Percentiles rank a stretch among this genome's conserved stretches.
phyloP scores from a whole-genome alignment of 2,888 invertebrate genomes.

The Dicranocentrus wangi region DNA sequence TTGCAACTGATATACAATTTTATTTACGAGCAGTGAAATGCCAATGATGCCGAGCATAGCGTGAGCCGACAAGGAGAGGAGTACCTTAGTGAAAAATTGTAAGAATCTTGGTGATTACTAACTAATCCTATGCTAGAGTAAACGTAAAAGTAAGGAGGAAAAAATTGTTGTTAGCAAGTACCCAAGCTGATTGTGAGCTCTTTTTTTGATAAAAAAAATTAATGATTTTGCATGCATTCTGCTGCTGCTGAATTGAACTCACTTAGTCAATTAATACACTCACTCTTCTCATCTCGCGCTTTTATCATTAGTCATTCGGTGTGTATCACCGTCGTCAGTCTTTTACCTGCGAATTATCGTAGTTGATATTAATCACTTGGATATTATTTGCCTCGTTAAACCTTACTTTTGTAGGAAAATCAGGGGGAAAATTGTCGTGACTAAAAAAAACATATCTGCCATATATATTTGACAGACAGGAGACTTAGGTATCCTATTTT shows the following conservation, averaged over 20 bases:
- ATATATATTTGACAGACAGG: too few relatives aligned
- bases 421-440: too few relatives aligned
- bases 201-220: neutral
- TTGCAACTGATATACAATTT: neutral
- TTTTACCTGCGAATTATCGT: too few relatives aligned
- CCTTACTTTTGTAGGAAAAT: too few relatives aligned
- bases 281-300: neutral
- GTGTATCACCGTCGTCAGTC: too few relatives aligned
- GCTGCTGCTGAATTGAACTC: neutral
- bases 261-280: slow-evolving; percentile 11
- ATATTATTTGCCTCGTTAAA: too few relatives aligned
- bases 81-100: slow-evolving; percentile 3
- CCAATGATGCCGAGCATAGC: neutral
- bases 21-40: slow-evolving; percentile 17
- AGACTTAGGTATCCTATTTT: too few relatives aligned
- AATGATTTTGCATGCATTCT: neutral
- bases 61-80: neutral
- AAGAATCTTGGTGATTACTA: neutral
- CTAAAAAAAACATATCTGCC: too few relatives aligned
- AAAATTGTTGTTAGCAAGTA: neutral
- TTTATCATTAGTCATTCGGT: slow-evolving; percentile 3
- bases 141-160: neutral
- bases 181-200: neutral
- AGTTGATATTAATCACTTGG: too few relatives aligned
- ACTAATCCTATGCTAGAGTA: too few relatives aligned